phyloP scores from a whole-genome alignment of 2,797 vertebrate species.

The Mionectes olivaceus region DNA sequence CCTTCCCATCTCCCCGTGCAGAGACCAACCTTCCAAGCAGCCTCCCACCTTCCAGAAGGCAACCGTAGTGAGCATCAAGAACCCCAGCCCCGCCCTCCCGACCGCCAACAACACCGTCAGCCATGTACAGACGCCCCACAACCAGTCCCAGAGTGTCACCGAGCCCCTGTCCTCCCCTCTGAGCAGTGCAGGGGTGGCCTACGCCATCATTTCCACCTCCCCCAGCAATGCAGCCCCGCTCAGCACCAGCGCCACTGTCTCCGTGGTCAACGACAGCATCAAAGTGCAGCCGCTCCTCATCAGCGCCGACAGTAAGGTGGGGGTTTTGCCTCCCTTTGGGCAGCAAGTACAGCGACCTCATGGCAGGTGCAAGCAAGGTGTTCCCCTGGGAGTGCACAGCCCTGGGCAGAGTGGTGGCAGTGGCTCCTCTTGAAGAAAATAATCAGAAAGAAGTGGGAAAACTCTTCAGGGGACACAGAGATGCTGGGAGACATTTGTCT shows the following conservation, averaged over 20 bases:
- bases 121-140: slow-evolving; percentile 80
- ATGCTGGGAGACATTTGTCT: background rate
- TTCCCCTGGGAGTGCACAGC: background rate
- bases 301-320: slow-evolving; percentile 88
- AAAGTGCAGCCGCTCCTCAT: slow-evolving; percentile 90
- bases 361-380: background rate
- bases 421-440: background rate
- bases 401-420: background rate
- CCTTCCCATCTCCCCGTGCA: slow-evolving; percentile 89
- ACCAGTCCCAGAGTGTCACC: slow-evolving; percentile 72
- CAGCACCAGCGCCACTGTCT: slow-evolving; percentile 77
- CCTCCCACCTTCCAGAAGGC: slow-evolving; percentile 84
- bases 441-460: background rate
- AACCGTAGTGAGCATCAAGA: slow-evolving; percentile 82
- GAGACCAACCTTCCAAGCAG: slow-evolving; percentile 89
- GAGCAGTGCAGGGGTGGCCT: slow-evolving; percentile 88
- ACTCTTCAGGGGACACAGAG: background rate
- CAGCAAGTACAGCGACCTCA: no score
- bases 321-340: no score
- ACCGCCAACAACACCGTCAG: slow-evolving; percentile 95
- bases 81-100: slow-evolving; percentile 90
- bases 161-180: slow-evolving; percentile 76
- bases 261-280: slow-evolving; percentile 85
- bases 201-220: slow-evolving; percentile 94
- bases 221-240: slow-evolving; percentile 80